phyloP scores from a whole-genome alignment of 2,113 vertebrate species.

The Phoxinus phoxinus region DNA sequence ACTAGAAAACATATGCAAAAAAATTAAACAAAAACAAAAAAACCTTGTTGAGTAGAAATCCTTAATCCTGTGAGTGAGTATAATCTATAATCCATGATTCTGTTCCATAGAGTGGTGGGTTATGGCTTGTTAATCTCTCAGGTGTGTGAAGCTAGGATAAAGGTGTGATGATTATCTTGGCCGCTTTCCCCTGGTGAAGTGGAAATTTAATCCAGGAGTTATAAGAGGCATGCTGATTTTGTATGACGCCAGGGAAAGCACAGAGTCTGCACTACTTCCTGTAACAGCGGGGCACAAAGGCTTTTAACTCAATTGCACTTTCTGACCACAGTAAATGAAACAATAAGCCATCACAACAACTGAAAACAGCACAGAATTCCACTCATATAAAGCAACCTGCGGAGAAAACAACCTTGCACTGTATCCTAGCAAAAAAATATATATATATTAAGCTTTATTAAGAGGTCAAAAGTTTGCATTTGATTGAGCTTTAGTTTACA shows the following conservation, averaged over 20 bases:
- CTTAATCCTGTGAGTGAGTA: slow-evolving; percentile 21
- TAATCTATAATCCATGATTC: slow-evolving; percentile 31
- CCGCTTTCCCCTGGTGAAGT: slow-evolving; percentile 4
- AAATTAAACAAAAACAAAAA: not conserved
- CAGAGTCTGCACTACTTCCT: slow-evolving; percentile 35
- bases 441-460: not conserved
- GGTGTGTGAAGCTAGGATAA: slow-evolving; percentile 9
- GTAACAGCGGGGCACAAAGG: slow-evolving; percentile 19
- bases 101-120: slow-evolving; percentile 4
- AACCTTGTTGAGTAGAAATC: not conserved
- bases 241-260: slow-evolving; percentile 23
- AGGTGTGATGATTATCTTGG: slow-evolving; percentile 18
- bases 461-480: not conserved
- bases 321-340: slow-evolving; percentile 38
- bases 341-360: slow-evolving; percentile 16
- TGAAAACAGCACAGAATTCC: not conserved
- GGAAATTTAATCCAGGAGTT: slow-evolving; percentile 49
- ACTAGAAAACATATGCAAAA: not conserved
- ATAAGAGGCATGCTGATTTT: slow-evolving; percentile 14
- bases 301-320: slow-evolving; percentile 42
- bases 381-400: not conserved
- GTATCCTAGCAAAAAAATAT: too few relatives aligned
- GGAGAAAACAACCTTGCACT: not conserved
- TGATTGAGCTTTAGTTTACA: not conserved
- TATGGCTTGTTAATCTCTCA: slow-evolving; percentile 26